Evolutionary conservation across 2,113 vertebrate genomes (phyloP), one percentile per base, ranked within the genome.

Genomic region (Chrysemys picta): DNA sequence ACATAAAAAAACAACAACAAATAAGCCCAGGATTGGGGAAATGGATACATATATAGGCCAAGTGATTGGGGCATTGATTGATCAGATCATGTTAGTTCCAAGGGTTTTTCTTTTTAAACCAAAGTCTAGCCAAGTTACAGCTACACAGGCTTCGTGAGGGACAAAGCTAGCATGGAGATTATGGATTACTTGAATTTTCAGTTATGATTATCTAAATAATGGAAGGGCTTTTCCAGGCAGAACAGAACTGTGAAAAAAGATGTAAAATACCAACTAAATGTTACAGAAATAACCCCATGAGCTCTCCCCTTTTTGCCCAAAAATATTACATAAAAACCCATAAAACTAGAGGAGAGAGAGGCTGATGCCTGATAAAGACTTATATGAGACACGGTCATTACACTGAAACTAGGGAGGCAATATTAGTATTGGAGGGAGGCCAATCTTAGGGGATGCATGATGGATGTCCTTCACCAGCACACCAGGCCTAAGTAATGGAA

Each of bases 41-140:
- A 50, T 0, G 1, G 14, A 0, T 2, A 0, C 3, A 65, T 2
- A 9, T 13, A 4, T 57, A 2, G 53, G 1, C 21, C 56, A 47
- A 8, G 1, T 78, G 6, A 47, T 22, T 75, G 57, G 17, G 49
- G n/a, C 31, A 13, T 1, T 1, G 0, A 11, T 22, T 0, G 47
- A 12, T 38, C 47, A 0, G 6, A 1, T 0, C 0, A 0, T 2
- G 7, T 2, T 2, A 24, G 9, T 56, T 45, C 53, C 27, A 5
- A 42, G 49, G 14, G 10, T 21, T 49, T 5, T 24, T n/a, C 47
- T 49, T 85, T 9, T 6, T 10, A 35, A 62, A 25, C 45, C 8
- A 21, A 11, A 42, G 76, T 11, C 21, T 75, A 82, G 49, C 24
- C 8, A 9, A 69, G 31, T 42, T n/a, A 35, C 31, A 24, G 22